A percentile compares a stretch with the other conserved stretches of the same genome.
Evolutionary conservation across 2,113 vertebrate species (phyloP).

Genomic region (Toxostoma redivivum): DNA sequence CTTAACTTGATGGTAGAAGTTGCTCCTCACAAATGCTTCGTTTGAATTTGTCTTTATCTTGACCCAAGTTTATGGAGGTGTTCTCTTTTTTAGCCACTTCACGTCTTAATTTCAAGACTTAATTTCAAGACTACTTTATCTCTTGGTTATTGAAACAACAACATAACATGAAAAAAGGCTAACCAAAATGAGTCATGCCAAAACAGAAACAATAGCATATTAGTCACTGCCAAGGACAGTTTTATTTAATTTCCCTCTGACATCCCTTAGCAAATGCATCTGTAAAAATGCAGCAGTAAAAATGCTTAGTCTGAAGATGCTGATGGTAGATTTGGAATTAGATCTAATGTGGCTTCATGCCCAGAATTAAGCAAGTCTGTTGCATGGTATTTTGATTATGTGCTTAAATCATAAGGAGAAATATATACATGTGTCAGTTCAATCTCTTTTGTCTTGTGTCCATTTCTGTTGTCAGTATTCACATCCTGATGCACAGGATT

Average conservation of each 20-base stretch:
- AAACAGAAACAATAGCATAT: not conserved
- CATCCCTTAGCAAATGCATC: not conserved
- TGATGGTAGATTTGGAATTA: not conserved
- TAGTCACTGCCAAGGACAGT: not conserved
- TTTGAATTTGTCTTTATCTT: not conserved
- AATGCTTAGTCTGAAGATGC: not conserved
- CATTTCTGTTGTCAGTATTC: not conserved
- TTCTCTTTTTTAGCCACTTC: not conserved
- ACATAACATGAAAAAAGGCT: not conserved
- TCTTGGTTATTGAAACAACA: not conserved
- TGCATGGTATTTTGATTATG: not conserved
- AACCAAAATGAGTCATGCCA: not conserved
- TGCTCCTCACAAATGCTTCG: not conserved
- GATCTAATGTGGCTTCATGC: not conserved
- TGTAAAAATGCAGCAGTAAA: not conserved
- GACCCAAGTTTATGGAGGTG: not conserved
- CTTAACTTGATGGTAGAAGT: not conserved
- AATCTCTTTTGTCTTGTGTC: not conserved
- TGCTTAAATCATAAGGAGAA: not conserved
- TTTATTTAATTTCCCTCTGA: conserved; percentile 26
- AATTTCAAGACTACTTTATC: not conserved
- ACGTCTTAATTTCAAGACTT: not conserved
- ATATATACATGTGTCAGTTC: not conserved
- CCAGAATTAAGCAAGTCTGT: not conserved
- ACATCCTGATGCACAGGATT: not conserved